Evolutionary conservation across 2,888 invertebrate species (phyloP), one percentile per base, ranked within the genome.

Genomic region (Lissocephala sabroskyi): DNA sequence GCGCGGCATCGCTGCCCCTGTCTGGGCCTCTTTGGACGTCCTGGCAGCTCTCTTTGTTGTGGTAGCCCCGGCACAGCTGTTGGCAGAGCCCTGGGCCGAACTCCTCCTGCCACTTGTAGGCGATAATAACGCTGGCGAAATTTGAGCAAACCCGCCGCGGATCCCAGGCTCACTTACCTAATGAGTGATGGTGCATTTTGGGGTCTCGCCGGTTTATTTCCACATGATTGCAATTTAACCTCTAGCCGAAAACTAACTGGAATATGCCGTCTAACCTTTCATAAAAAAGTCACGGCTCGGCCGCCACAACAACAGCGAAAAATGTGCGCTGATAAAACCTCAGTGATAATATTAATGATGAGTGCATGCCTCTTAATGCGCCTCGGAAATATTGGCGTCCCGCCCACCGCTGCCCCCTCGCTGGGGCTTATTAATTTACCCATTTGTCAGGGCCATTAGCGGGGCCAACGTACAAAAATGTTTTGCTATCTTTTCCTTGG

Each of bases 341-440:
- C 13, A 33, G 46, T 53, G 75, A 77, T 77, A 77, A 71, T 59
- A 68, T 76, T 74, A 74, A 76, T 79, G 70, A 76, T 67, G 70
- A 67, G 65, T 59, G 53, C 59, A 57, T 52, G 56, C 49, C 53
- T 60, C 58, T 59, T 54, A 52, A 50, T 53, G 52, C 29, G n/a
- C 7, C 7, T 23, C 23, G 23, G 3, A 23, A 5, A 23, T 23
- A 5, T 23, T 23, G 14, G 23, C 16, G 14, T n/a, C 26, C 7
- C 30, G 41, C 11, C 35, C 13, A 35, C 35, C 10, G 6, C 35
- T 16, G 29, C n/a, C 30, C 46, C 36, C 41, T 46, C 45, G 52
- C 43, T n/a, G n/a, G n/a, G n/a, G 46, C 50, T 64, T 61, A 62
- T 68, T 65, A 66, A 73, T 65, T 68, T 64, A 61, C 62, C 65